Evolutionary conservation across 2,113 vertebrate species (phyloP).

Genomic region (Pterocles gutturalis): DNA sequence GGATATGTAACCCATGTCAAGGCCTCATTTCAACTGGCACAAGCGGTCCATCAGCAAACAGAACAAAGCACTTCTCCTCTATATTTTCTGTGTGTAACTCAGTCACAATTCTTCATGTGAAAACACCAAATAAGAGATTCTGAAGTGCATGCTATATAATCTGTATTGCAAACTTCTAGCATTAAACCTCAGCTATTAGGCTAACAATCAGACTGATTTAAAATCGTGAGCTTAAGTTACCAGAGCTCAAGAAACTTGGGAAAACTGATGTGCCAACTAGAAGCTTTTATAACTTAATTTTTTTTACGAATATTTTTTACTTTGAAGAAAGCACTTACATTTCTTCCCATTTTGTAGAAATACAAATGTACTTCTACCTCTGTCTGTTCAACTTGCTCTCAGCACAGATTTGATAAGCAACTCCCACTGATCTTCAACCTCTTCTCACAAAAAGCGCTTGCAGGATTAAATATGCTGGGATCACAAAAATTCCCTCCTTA

Average conservation of each 20-base stretch:
- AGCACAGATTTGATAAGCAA: neutral
- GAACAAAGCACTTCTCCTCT: neutral
- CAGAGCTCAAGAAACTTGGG: neutral
- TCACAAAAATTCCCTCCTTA: neutral
- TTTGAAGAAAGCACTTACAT: neutral
- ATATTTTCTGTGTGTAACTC: neutral
- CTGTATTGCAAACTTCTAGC: neutral
- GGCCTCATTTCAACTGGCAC: neutral
- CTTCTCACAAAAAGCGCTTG: neutral
- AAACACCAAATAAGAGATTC: neutral
- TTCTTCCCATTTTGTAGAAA: neutral
- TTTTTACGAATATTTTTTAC: neutral
- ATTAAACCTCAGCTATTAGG: neutral
- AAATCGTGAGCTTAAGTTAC: neutral
- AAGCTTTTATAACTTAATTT: neutral
- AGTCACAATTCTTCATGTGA: neutral
- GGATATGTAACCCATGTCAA: neutral
- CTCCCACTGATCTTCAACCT: slow-evolving; percentile 1
- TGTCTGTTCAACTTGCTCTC: neutral
- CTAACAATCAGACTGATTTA: neutral
- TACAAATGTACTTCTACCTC: neutral
- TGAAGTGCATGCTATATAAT: neutral
- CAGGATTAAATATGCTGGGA: neutral
- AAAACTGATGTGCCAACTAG: neutral
- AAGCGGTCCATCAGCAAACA: neutral